Percentiles rank a stretch among this genome's conserved stretches.
Evolutionary conservation across 2,888 invertebrate genomes (phyloP).

Genomic region (Rhodophaea formosa): DNA sequence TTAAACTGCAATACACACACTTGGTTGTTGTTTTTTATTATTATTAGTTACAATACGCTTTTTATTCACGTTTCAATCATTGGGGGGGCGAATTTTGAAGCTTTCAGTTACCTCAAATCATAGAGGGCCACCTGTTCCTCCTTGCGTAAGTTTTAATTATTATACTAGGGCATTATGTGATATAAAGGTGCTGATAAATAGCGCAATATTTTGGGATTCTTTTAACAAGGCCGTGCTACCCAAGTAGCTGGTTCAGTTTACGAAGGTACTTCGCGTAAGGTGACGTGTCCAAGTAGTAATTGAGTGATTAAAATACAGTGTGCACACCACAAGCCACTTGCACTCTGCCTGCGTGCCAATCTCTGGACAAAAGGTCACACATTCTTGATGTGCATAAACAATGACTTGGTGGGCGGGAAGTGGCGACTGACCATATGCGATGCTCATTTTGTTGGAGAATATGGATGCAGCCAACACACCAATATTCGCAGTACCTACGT

Average conservation of each 20-base stretch:
- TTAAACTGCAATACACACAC: no score
- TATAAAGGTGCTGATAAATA: no score
- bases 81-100: no score
- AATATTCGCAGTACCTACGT: background rate
- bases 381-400: constrained; percentile 4
- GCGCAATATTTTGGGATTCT: no score
- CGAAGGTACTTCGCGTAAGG: background rate
- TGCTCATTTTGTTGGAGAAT: background rate
- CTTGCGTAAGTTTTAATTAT: no score
- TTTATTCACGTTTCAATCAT: no score
- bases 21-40: no score
- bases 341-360: background rate
- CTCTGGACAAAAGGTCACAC: constrained; percentile 13
- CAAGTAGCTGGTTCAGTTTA: background rate
- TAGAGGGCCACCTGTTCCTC: no score
- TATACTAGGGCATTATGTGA: no score
- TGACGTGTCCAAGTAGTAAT: constrained; percentile 5
- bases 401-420: constrained; percentile 9
- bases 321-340: background rate
- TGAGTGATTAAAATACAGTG: constrained; percentile 11
- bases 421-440: constrained; percentile 2
- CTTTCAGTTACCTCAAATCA: no score
- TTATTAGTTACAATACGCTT: no score
- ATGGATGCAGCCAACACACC: constrained; percentile 1
- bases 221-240: no score